These are phyloP conservation scores for Phenganax marumi DNA, from an alignment of 92 coral and sea anemone genomes.

Conservation along the genomic window DNA sequence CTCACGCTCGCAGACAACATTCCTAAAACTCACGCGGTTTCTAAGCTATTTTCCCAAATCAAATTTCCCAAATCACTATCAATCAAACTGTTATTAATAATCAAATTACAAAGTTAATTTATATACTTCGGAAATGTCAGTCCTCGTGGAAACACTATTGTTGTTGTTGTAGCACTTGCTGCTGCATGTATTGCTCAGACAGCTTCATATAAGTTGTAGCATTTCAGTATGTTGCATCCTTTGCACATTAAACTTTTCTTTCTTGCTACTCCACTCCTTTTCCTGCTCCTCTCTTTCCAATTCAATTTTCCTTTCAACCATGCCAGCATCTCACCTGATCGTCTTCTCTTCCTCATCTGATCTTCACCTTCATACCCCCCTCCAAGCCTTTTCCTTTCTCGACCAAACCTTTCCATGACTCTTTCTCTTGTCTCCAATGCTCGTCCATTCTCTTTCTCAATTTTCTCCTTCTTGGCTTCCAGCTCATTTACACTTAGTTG, in stretches of 20 bases:
- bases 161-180: slow-evolving; percentile 51
- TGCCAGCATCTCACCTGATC: slow-evolving; percentile 51
- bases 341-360: slow-evolving; percentile 33
- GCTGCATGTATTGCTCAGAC: slow-evolving; percentile 50
- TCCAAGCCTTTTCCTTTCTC: slow-evolving; percentile 53
- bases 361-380: slow-evolving; percentile 12
- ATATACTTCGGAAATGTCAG: no score
- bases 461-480: slow-evolving; percentile 46
- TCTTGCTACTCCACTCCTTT: slow-evolving; percentile 20
- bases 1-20: no score
- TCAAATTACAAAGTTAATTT: no score
- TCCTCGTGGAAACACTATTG: no score
- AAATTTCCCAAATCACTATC: no score
- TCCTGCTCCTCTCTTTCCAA: slow-evolving; percentile 39
- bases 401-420: slow-evolving; percentile 60
- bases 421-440: slow-evolving; percentile 55
- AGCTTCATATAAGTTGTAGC: slow-evolving; percentile 23
- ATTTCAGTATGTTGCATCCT: slow-evolving; percentile 16
- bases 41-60: no score
- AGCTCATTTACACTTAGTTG: slow-evolving; percentile 30
- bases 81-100: no score
- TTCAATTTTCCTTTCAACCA: slow-evolving; percentile 50
- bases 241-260: slow-evolving; percentile 35
- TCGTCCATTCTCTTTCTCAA: slow-evolving; percentile 49
- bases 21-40: no score